A percentile compares a stretch with the other conserved stretches of the same genome.
These are phyloP conservation scores for Dryobota labecula DNA, from an alignment of 2,888 invertebrate genomes.

Conservation along the genomic window DNA sequence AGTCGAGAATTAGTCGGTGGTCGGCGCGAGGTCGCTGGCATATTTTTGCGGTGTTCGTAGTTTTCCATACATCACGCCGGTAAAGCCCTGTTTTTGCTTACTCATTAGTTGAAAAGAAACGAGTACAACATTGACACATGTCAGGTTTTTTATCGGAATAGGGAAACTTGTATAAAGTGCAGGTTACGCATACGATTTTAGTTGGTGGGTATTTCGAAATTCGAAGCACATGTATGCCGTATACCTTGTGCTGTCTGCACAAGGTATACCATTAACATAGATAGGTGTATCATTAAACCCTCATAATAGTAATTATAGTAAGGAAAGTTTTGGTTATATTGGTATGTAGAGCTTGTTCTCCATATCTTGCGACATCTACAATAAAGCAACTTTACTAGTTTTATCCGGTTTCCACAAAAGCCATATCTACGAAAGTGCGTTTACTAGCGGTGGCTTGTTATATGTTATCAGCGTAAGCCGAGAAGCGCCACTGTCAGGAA, in stretches of 20 bases:
- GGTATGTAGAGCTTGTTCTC: not conserved
- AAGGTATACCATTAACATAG: no score
- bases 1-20: slow-evolving; percentile 41
- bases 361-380: not conserved
- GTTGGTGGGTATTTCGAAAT: not conserved
- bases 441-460: slow-evolving; percentile 25
- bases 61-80: slow-evolving; percentile 44
- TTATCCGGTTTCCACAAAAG: slow-evolving; percentile 18
- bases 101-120: slow-evolving; percentile 31
- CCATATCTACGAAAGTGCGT: slow-evolving; percentile 33
- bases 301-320: not conserved
- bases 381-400: slow-evolving; percentile 9
- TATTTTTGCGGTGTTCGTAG: slow-evolving; percentile 47
- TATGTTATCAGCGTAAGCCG: slow-evolving; percentile 54
- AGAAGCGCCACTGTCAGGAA: slow-evolving; percentile 63
- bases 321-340: not conserved
- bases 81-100: slow-evolving; percentile 35
- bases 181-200: not conserved
- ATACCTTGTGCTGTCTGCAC: not conserved
- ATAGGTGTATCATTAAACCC: not conserved
- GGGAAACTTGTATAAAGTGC: not conserved
- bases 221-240: not conserved
- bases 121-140: slow-evolving; percentile 28
- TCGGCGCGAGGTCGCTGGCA: slow-evolving; percentile 50
- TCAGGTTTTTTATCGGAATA: slow-evolving; percentile 20